Base-by-base conservation (phyloP, 2,113 vertebrate species). In the Nanorana parkeri region DNA sequence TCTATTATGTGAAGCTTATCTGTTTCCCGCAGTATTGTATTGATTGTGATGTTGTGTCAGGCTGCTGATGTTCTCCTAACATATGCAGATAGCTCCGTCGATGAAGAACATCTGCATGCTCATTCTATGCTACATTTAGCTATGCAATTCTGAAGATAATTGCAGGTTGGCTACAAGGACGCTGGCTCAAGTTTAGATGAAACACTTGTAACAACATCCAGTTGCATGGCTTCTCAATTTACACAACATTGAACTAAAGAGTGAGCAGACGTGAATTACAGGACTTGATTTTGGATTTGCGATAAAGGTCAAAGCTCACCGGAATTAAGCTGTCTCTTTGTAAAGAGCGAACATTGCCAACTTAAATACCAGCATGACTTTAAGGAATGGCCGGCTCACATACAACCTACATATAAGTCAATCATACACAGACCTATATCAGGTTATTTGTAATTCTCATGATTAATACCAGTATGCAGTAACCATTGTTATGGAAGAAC, bases 111-210 rank as follows among this genome's bases (percentile, higher is more conserved):
- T 72, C 68, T 54, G 68, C 51, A 55, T 8, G 23, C 20, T 72
- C 15, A 17, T 28, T 72, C 21, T 19, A 55, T 55, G 51, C 68
- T 54, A 54, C 68, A 52, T 71, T 71, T 26, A 54, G 47, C 21
- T 54, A 69, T 52, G 67, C 67, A 3, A 47, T 71, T 71, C 24
- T 55, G 47, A 72, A 72, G 51, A 55, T 72, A 72, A 72, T 72
- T 72, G 68, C 68, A 52, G 23, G 24, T 54, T 72, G 68, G 68
- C 24, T 54, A 28, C 17, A 17, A 47, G 68, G 23, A 54, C 54
- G 7, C 68, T 28, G 68, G 55, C 68, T 55, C 23, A 52, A 19
- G 21, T 54, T 71, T 47, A 71, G 19, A 71, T 54, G 21, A 72
- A 51, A 13, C 47, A 28, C 68, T 55, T 72, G 68, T 72, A 72